Percentiles rank a stretch among this genome's conserved stretches.
Evolutionary conservation across 2,888 invertebrate species (phyloP).

Genomic region (Crossocerus cetratus): DNA sequence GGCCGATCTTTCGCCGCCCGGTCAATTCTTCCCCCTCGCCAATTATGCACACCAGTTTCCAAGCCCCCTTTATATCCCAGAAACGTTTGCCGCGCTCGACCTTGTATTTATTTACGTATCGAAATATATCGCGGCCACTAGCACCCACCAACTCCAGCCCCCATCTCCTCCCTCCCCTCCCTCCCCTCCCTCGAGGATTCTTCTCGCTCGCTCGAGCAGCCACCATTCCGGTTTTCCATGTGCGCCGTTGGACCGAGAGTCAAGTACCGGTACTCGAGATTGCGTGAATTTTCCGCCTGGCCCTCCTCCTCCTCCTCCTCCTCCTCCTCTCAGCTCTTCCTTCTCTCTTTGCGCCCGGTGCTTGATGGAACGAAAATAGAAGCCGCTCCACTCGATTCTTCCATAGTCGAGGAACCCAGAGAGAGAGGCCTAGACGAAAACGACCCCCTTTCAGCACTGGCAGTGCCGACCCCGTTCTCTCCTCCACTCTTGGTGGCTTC

Average conservation of each 20-base stretch:
- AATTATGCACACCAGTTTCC: slow-evolving; percentile 60
- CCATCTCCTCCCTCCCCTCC: slow-evolving; percentile 4
- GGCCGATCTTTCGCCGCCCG: neutral
- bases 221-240: slow-evolving; percentile 54
- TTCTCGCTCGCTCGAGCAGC: slow-evolving; percentile 23
- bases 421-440: too few species aligned
- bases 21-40: slow-evolving; percentile 49
- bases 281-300: slow-evolving; percentile 52
- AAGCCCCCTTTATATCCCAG: slow-evolving; percentile 63
- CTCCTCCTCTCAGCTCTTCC: too few species aligned
- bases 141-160: neutral
- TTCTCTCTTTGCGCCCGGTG: neutral
- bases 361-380: slow-evolving; percentile 56
- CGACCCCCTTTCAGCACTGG: too few species aligned
- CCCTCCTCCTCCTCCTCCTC: too few species aligned
- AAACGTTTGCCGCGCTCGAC: slow-evolving; percentile 63
- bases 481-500: too few species aligned
- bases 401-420: neutral
- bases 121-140: slow-evolving; percentile 60
- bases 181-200: neutral
- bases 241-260: slow-evolving; percentile 42
- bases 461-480: too few species aligned
- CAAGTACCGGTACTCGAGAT: slow-evolving; percentile 58
- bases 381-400: slow-evolving; percentile 35
- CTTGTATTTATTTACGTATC: slow-evolving; percentile 71